Conservation (phyloP, 2,888 invertebrate species). For the Ceratothoa steindachneri region DNA sequence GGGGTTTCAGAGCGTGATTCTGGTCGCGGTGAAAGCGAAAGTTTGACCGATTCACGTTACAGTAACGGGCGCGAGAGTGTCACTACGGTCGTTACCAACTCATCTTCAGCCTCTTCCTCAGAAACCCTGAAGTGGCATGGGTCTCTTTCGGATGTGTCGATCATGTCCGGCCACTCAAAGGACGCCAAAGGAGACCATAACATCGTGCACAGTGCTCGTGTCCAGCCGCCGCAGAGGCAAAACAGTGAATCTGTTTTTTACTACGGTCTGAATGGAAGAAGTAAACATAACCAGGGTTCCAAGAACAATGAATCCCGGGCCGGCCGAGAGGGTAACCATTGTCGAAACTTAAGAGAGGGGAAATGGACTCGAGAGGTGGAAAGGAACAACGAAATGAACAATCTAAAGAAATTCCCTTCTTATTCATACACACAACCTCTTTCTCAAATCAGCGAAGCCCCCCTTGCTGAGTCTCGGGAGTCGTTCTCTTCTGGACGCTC, state of each 20-base stretch:
- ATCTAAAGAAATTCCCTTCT: constrained; percentile 64
- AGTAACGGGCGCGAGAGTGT: constrained; percentile 58
- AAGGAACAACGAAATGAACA: constrained; percentile 38
- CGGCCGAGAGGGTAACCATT: constrained; percentile 27
- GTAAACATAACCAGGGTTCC: background rate
- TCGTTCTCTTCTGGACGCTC: constrained; percentile 52
- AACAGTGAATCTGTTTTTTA: constrained; percentile 72
- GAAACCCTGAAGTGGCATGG: constrained; percentile 77
- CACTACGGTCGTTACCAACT: constrained; percentile 58
- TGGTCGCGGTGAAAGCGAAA: constrained; percentile 50
- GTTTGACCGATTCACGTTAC: constrained; percentile 47
- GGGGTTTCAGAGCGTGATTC: constrained; percentile 53
- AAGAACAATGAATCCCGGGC: background rate
- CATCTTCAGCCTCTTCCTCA: constrained; percentile 63
- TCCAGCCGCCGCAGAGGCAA: constrained; percentile 71
- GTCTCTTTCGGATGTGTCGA: constrained; percentile 69
- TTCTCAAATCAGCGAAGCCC: constrained; percentile 48
- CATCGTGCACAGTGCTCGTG: constrained; percentile 71
- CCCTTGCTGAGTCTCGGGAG: constrained; percentile 50
- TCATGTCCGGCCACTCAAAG: constrained; percentile 56
- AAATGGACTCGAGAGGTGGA: constrained; percentile 50
- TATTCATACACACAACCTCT: constrained; percentile 62
- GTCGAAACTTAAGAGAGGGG: constrained; percentile 21
- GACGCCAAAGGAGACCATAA: constrained; percentile 57
- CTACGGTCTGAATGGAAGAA: constrained; percentile 54